A percentile compares a stretch with the other conserved stretches of the same genome.
These are phyloP conservation scores for Umimayanthus chanpuru DNA, from an alignment of 92 coral and sea anemone genomes.

Conservation along the genomic window DNA sequence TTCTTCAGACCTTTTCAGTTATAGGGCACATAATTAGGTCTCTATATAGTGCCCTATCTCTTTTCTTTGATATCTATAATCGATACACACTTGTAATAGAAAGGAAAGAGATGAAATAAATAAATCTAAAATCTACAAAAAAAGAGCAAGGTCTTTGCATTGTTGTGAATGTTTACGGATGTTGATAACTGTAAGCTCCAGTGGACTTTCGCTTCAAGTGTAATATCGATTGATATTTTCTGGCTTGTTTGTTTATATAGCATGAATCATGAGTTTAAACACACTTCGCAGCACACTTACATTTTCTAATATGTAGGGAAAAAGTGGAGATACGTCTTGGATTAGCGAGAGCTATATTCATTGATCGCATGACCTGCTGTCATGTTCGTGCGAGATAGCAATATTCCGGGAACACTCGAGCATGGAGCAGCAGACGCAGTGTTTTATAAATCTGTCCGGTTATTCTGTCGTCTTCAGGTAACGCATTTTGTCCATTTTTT, in stretches of 20 bases:
- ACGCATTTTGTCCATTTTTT: background rate
- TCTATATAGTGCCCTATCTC: too few species aligned
- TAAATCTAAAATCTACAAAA: slow-evolving; percentile 27
- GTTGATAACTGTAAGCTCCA: slow-evolving; percentile 1
- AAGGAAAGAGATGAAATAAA: slow-evolving; percentile 16
- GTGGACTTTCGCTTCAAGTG: slow-evolving; percentile 21
- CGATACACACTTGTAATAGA: slow-evolving; percentile 21
- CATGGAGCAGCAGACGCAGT: slow-evolving; percentile 30
- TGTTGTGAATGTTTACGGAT: slow-evolving; percentile 10
- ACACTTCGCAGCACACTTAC: slow-evolving; percentile 15
- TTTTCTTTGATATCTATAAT: slow-evolving; percentile 26
- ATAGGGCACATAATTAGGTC: slow-evolving; percentile 19
- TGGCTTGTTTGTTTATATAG: slow-evolving; percentile 21
- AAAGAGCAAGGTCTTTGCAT: slow-evolving; percentile 36
- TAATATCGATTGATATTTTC: slow-evolving; percentile 23
- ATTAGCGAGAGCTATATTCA: slow-evolving; percentile 10
- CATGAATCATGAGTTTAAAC: slow-evolving; percentile 13
- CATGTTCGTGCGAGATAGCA: slow-evolving; percentile 28
- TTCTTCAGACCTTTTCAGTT: slow-evolving; percentile 4
- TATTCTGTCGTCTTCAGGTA: slow-evolving; percentile 28
- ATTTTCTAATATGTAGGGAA: background rate
- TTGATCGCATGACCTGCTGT: slow-evolving; percentile 21
- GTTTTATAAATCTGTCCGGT: slow-evolving; percentile 6
- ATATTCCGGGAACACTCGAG: slow-evolving; percentile 24
- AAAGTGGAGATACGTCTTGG: slow-evolving; percentile 7